Base-by-base conservation (phyloP, 2,888 invertebrate genomes). In the Eucera pruinosa region DNA sequence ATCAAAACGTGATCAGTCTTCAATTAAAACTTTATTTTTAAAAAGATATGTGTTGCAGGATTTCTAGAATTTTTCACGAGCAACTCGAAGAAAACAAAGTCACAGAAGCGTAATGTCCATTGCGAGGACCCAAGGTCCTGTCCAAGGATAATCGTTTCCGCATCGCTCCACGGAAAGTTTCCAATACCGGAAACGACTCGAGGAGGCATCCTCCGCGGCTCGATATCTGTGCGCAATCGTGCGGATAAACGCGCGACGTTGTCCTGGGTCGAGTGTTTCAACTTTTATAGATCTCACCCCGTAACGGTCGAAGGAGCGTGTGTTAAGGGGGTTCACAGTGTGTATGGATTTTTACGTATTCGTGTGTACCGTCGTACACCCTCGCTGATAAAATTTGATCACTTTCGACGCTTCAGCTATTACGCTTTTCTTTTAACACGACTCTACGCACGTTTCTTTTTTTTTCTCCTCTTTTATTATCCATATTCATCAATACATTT, bases 221-320 rank as follows among this genome's bases (percentile, higher is more conserved):
- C 78, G 77, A 77, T 77, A 66, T 62, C 57, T 36, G 47, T 47
- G 78, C 57, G 78, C 78, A 70, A 78, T 70, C 77, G 70, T 78
- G 73, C 73, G 78, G 65, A 78, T 68, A 68, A 79, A 79, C 58
- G 67, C 55, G 55, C 67, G 54, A 58, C 67, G 72, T 67, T 58
- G 54, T 60, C 50, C 57, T 20, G 61, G 25, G 15, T 39, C 67
- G 66, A 64, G 67, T 67, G 62, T 79, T 79, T 66, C 73, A 68
- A 64, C 58, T 73, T 79, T 78, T 78, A 66, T 66, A 52, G 64
- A 70, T 76, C 78, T 76, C 76, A 36, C 65, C 60, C 62, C 41
- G 66, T 75, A 54, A 66, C 66, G 27, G 50, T 52, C 20, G 45
- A 9, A 11, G 30, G 20, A 25, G 66, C 43, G 30, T 60, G 75